A percentile compares a stretch with the other conserved stretches of the same genome.
Evolutionary conservation across 1,140 invertebrate genomes (phyloP).

Genomic region (Probaryconus sp.): DNA sequence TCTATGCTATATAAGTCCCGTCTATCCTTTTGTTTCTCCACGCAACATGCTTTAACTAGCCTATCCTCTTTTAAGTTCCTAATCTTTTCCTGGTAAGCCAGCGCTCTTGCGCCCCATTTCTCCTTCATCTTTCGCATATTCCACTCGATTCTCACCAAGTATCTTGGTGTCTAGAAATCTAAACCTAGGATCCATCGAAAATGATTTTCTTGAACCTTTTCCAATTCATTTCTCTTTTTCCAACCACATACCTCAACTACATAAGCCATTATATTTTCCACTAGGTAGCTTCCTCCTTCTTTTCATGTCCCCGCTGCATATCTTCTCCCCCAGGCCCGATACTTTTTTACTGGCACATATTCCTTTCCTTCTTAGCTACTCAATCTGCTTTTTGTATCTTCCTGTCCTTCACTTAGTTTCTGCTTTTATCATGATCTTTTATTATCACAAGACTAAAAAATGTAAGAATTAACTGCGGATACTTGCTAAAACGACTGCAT

Average conservation of each 20-base stretch:
- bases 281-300: conserved; percentile 23
- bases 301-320: conserved; percentile 5
- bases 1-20: neutral
- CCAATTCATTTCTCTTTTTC: conserved; percentile 10
- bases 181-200: conserved; percentile 17
- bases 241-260: conserved; percentile 28
- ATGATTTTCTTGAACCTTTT: conserved; percentile 12
- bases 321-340: conserved; percentile 14
- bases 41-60: conserved; percentile 5
- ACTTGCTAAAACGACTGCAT: too few relatives aligned
- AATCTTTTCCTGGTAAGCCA: conserved; percentile 2
- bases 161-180: conserved; percentile 22
- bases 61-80: neutral
- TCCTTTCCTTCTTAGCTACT: conserved; percentile 14
- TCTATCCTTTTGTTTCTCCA: conserved; percentile 8
- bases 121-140: neutral
- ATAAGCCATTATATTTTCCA: conserved; percentile 24
- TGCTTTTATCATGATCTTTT: too few relatives aligned
- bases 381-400: conserved; percentile 8
- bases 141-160: conserved; percentile 9
- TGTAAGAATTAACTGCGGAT: too few relatives aligned
- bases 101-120: conserved; percentile 2
- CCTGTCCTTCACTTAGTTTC: too few relatives aligned
- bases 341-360: neutral
- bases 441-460: too few relatives aligned